A percentile compares a stretch with the other conserved stretches of the same genome.
Evolutionary conservation across 1,140 invertebrate genomes (phyloP).

Genomic region (Drosophila guanche): DNA sequence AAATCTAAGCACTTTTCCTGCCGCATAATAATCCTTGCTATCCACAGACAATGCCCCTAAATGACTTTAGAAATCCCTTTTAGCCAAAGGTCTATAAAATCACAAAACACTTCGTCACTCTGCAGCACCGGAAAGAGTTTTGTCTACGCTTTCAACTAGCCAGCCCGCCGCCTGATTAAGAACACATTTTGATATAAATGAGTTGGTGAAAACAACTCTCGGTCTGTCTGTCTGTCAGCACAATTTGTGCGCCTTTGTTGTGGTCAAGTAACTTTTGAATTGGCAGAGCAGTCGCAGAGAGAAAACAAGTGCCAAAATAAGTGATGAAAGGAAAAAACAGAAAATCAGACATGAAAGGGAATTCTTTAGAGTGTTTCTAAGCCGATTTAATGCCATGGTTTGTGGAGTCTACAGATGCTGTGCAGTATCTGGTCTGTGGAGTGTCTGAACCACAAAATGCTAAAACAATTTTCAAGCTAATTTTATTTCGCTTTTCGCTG

Average conservation of each 20-base stretch:
- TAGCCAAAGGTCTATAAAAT: too few species aligned
- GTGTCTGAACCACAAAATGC: conserved; percentile 60
- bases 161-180: conserved; percentile 27
- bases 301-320: conserved; percentile 57
- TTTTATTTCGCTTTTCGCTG: conserved; percentile 26
- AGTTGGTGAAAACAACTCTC: conserved; percentile 51
- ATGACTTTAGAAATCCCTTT: too few species aligned
- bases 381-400: conserved; percentile 53
- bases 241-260: conserved; percentile 71
- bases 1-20: too few species aligned
- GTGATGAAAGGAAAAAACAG: conserved; percentile 74
- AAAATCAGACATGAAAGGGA: conserved; percentile 69
- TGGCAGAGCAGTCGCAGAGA: conserved; percentile 16
- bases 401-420: too few species aligned
- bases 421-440: conserved; percentile 8
- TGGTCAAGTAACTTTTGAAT: conserved; percentile 70
- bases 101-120: too few species aligned
- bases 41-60: too few species aligned
- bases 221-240: conserved; percentile 22
- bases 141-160: conserved; percentile 35
- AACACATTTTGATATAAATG: conserved; percentile 48
- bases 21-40: too few species aligned
- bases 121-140: conserved; percentile 9
- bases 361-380: conserved; percentile 58
- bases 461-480: conserved; percentile 60